Conservation (phyloP, 2,797 vertebrate species). For the Sarcoramphus papa region DNA sequence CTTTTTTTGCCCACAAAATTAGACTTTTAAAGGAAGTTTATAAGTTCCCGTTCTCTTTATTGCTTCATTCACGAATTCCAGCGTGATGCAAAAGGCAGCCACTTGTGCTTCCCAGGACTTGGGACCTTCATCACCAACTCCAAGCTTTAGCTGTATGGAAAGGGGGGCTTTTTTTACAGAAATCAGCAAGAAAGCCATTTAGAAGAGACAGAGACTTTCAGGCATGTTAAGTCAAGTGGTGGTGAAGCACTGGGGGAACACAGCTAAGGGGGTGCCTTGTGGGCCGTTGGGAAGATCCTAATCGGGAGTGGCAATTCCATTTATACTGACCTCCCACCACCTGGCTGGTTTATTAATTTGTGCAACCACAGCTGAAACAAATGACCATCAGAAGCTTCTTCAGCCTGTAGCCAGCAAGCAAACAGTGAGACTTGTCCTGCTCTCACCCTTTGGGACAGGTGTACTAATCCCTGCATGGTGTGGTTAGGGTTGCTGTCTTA, state of each 20-base stretch:
- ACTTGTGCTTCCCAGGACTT: background rate
- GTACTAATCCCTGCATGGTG: background rate
- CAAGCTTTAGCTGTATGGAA: background rate
- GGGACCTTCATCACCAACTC: background rate
- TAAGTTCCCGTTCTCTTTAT: background rate
- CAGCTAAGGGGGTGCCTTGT: background rate
- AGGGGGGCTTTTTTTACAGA: fast-evolving
- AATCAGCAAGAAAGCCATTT: background rate
- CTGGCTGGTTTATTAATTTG: background rate
- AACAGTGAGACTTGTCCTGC: background rate
- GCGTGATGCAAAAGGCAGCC: background rate
- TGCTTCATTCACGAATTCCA: background rate
- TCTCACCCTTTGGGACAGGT: background rate
- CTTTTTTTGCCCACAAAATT: background rate
- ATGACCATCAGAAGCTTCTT: background rate
- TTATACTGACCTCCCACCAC: background rate
- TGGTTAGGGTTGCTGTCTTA: background rate
- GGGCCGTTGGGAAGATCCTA: background rate
- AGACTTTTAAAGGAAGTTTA: background rate
- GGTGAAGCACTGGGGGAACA: fast-evolving
- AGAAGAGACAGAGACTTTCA: background rate
- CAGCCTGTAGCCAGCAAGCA: background rate
- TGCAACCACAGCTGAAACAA: background rate
- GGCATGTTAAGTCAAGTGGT: background rate
- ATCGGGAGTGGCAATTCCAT: background rate